Conservation (phyloP, 1,140 invertebrate species). For the Drosophila neocordata region DNA sequence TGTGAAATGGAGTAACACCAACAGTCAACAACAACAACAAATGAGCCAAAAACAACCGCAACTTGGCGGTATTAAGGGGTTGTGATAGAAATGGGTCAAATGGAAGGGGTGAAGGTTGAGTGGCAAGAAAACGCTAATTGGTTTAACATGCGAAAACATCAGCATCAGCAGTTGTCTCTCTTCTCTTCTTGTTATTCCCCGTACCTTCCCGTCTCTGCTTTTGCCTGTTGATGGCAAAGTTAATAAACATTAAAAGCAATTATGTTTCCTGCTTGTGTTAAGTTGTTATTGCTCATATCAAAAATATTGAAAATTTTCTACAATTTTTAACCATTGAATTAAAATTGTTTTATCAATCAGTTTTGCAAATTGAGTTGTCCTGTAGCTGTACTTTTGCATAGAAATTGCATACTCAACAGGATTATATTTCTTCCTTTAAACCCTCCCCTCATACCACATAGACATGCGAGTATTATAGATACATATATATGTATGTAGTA, state of each 20-base stretch:
- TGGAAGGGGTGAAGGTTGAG: background rate
- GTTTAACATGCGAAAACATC: slow-evolving; percentile 64
- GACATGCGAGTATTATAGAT: too few relatives aligned
- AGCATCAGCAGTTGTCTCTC: slow-evolving; percentile 17
- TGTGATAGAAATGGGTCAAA: too few relatives aligned
- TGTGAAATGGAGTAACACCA: slow-evolving; percentile 56
- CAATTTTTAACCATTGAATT: background rate
- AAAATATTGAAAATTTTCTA: background rate
- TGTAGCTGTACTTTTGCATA: background rate
- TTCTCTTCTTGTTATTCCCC: background rate
- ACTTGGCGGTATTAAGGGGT: background rate
- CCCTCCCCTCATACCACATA: too few relatives aligned
- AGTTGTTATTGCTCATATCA: slow-evolving; percentile 41
- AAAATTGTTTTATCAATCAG: background rate
- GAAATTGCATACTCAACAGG: slow-evolving; percentile 9
- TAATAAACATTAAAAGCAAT: slow-evolving; percentile 79
- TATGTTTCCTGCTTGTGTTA: slow-evolving; percentile 52
- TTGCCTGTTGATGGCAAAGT: slow-evolving; percentile 60
- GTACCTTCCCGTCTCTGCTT: background rate
- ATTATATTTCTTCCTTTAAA: background rate
- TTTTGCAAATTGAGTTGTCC: background rate
- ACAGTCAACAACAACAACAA: slow-evolving; percentile 21
- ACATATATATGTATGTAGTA: too few relatives aligned
- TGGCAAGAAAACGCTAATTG: slow-evolving; percentile 75
- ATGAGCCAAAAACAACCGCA: slow-evolving; percentile 24